Percentiles rank a stretch among this genome's conserved stretches.
phyloP scores from a whole-genome alignment of 2,888 invertebrate species.

The Acanthosepion pharaonis region DNA sequence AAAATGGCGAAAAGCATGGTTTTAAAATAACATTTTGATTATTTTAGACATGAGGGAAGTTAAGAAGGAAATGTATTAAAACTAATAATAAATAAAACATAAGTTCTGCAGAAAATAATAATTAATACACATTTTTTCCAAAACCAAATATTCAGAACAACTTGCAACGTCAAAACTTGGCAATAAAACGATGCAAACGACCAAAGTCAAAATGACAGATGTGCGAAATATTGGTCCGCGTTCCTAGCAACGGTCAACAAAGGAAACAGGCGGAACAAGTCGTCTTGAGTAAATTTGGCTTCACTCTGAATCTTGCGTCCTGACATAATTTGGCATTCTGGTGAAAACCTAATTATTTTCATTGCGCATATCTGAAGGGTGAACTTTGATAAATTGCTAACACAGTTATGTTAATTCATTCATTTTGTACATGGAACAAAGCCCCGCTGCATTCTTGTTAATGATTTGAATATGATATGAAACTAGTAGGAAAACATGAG shows the following conservation, averaged over 20 bases:
- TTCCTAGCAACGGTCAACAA: constrained; percentile 33
- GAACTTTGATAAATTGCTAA: constrained; percentile 33
- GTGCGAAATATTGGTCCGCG: neutral
- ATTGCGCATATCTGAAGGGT: constrained; percentile 33
- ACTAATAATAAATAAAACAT: neutral
- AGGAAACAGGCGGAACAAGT: neutral
- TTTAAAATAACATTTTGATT: neutral
- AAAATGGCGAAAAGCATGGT: neutral
- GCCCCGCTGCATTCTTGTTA: neutral
- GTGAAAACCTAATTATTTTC: constrained; percentile 33
- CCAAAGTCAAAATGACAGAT: neutral
- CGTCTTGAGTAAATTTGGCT: neutral
- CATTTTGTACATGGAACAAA: neutral
- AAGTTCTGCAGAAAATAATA: neutral
- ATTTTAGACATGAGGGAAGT: neutral
- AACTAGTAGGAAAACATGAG: neutral
- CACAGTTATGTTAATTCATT: constrained; percentile 11
- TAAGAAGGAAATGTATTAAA: neutral
- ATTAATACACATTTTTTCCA: neutral
- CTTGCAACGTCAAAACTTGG: neutral
- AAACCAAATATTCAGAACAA: neutral
- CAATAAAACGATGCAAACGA: neutral
- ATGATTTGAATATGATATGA: constrained; percentile 17
- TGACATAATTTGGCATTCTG: neutral
- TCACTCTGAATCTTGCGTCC: neutral